These are phyloP conservation scores for Virgularia gustaviana DNA, from an alignment of 92 coral and sea anemone species.

Conservation along the genomic window DNA sequence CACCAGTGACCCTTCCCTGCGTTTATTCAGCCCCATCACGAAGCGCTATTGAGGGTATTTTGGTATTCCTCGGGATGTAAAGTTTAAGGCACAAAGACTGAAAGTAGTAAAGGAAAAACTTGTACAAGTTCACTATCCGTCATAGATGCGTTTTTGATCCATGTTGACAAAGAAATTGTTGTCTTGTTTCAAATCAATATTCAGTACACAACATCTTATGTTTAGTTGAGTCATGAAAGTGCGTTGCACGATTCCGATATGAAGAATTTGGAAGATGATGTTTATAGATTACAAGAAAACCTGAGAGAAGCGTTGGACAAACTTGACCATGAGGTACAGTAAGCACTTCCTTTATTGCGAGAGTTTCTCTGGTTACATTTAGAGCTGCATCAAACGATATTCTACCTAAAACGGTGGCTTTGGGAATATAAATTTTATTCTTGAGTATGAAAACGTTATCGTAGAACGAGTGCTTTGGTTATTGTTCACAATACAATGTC, in stretches of 20 bases:
- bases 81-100: background rate
- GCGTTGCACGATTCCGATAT: slow-evolving; percentile 55
- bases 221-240: slow-evolving; percentile 62
- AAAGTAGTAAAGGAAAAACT: background rate
- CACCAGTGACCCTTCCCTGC: too few relatives aligned
- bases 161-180: background rate
- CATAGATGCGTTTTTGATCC: background rate
- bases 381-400: too few relatives aligned
- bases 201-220: background rate
- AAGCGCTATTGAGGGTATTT: too few relatives aligned
- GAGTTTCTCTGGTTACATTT: too few relatives aligned
- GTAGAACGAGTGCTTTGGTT: too few relatives aligned
- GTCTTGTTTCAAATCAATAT: background rate
- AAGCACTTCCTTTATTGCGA: too few relatives aligned
- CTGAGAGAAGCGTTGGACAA: slow-evolving; percentile 67
- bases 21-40: too few relatives aligned
- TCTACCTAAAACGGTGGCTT: too few relatives aligned
- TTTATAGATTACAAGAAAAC: slow-evolving; percentile 61
- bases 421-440: too few relatives aligned
- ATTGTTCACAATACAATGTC: too few relatives aligned
- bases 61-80: too few relatives aligned
- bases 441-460: too few relatives aligned
- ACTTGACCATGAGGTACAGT: slow-evolving; percentile 68
- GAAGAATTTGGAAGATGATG: slow-evolving; percentile 59
- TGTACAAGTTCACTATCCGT: background rate